Percentiles rank a stretch among this genome's conserved stretches.
Conservation (phyloP, 1,140 invertebrate species). For the Drosophila triauraria region DNA sequence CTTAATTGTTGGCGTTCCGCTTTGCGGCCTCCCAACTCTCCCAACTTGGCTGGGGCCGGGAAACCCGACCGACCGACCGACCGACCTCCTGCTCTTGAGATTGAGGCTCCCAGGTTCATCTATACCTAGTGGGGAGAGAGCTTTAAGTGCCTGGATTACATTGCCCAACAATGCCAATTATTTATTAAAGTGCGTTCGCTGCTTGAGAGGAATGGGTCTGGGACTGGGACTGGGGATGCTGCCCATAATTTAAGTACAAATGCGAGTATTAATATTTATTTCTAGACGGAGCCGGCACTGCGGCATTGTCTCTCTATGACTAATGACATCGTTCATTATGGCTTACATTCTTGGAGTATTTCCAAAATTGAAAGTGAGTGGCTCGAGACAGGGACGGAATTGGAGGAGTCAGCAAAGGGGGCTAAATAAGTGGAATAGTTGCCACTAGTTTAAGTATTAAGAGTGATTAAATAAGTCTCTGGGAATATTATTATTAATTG, state of each 20-base stretch:
- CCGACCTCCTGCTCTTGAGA: too few relatives aligned
- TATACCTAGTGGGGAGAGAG: constrained; percentile 5
- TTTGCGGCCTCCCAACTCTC: constrained; percentile 35
- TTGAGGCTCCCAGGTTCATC: constrained; percentile 8
- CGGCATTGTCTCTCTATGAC: constrained; percentile 77
- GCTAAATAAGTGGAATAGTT: too few relatives aligned
- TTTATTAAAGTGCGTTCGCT: constrained; percentile 75
- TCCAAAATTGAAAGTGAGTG: constrained; percentile 63
- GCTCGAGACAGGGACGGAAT: constrained; percentile 31
- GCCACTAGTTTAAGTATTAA: too few relatives aligned
- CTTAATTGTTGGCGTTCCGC: constrained; percentile 79
- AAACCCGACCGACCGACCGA: neutral
- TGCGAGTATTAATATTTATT: constrained; percentile 58
- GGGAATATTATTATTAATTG: too few relatives aligned
- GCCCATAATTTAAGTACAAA: constrained; percentile 50
- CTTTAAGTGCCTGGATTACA: constrained; percentile 66
- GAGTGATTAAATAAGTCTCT: too few relatives aligned
- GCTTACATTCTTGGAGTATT: constrained; percentile 79
- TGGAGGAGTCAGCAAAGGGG: neutral
- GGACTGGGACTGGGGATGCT: neutral
- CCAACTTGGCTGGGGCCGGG: constrained; percentile 20
- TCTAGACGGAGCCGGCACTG: constrained; percentile 40
- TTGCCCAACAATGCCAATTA: constrained; percentile 76
- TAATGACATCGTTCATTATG: constrained; percentile 83
- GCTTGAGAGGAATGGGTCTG: neutral